Evolutionary conservation across 2,888 invertebrate genomes (phyloP), one percentile per base, ranked within the genome.

Genomic region (Dicyrtoma fusca): DNA sequence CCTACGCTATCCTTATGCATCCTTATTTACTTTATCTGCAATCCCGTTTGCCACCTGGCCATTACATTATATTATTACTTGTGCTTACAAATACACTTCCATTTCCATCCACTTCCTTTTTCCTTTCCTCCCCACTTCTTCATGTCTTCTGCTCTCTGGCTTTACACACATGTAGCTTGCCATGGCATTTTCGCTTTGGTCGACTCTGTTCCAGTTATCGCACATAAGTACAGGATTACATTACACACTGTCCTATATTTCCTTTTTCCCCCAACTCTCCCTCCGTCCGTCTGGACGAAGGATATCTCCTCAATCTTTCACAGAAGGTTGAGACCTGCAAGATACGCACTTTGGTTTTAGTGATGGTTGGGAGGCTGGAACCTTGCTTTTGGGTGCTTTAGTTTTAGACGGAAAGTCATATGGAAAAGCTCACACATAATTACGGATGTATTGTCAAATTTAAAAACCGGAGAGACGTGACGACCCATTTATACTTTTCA

Each of bases 21-120:
- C 44, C 21, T 61, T 17, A 17, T 61, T 61, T 61, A 42, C 44
- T 8, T 61, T 26, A 26, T 49, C 26, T 23, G 25, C 34, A 65
- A 51, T 65, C 19, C 53, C 66, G 66, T 66, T 53, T 53, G 53
- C 66, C 66, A 66, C 66, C 66, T 66, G 66, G 66, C 55, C 53
- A 66, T 34, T 21, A n/a, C 53, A 19, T 53, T 26, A 66, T 3
- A 34, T 8, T 34, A n/a, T n/a, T n/a, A n/a, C 57, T 26, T 23
- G 57, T n/a, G 57, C 34, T 34, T 8, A 34, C 34, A 34, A 34
- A 34, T 34, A 34, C 34, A 34, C 34, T 8, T 34, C 34, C 34
- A 34, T 34, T 34, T 34, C 34, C 34, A 34, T 34, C 66, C 34
- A 66, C 66, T 66, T 66, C 66, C 53, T 53, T 53, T 66, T 66